These are phyloP conservation scores for Oryzias celebensis DNA, from an alignment of 2,113 vertebrate species.

Conservation along the genomic window DNA sequence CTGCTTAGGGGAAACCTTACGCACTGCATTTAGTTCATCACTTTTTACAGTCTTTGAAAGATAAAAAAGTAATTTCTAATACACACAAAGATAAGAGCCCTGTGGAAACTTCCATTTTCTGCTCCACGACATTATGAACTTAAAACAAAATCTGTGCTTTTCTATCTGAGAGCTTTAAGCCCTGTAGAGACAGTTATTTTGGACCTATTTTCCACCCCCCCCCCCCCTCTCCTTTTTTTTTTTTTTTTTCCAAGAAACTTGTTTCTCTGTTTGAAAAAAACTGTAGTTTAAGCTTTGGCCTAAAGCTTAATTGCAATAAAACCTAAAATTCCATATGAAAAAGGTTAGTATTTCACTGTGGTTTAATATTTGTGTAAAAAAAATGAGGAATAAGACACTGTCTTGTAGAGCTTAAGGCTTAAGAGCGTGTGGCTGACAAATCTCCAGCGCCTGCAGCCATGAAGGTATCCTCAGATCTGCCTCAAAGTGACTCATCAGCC, in stretches of 20 bases:
- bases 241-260: constrained; percentile 12
- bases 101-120: constrained; percentile 55
- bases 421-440: constrained; percentile 50
- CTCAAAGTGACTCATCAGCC: constrained; percentile 70
- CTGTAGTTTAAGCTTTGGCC: not conserved
- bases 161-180: constrained; percentile 32
- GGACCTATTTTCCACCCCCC: constrained; percentile 11
- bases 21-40: constrained; percentile 68
- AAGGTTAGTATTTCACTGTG: constrained; percentile 47
- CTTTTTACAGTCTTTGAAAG: constrained; percentile 54
- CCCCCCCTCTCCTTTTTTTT: too few species aligned
- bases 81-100: constrained; percentile 56
- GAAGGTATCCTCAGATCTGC: constrained; percentile 60
- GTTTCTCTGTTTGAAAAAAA: constrained; percentile 10
- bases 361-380: constrained; percentile 47
- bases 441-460: constrained; percentile 61
- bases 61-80: constrained; percentile 70
- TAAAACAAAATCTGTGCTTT: constrained; percentile 39
- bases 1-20: constrained; percentile 66
- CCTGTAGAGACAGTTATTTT: constrained; percentile 16
- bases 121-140: constrained; percentile 56
- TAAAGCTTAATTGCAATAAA: too few species aligned
- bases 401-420: constrained; percentile 44
- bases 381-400: constrained; percentile 29
- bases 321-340: constrained; percentile 8